Evolutionary conservation across 2,113 vertebrate species (phyloP), one percentile per base, ranked within the genome.

Genomic region (Perca schrenkii): DNA sequence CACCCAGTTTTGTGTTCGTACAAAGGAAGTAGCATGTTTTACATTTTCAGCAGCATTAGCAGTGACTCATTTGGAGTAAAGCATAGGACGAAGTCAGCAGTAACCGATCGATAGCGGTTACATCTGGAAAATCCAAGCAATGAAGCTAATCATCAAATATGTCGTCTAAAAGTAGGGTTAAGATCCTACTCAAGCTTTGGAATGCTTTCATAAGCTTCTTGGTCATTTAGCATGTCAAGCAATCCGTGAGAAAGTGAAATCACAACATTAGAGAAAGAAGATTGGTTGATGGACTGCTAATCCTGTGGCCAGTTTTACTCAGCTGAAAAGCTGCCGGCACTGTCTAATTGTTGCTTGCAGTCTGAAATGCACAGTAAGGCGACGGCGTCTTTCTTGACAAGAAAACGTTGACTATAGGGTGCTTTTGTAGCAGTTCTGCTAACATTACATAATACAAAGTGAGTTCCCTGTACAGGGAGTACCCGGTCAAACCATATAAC

Each of bases 261-360:
- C 21, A 12, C 52, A 57, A 40, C 31, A 34, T 62, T 50, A 63
- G 64, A 11, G 21, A 53, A 14, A 56, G 19, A 57, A 31, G 47
- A 71, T 1, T 49, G 43, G 54, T 8, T 80, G 77, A 84, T 53
- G 47, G 61, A 68, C 53, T 64, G 19, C 54, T 85, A 74, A 80
- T 79, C 49, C 54, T 65, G 65, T 46, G 15, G 40, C 60, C 53
- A 49, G 25, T 61, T 67, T 74, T 13, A 74, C 46, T 64, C 62
- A 52, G 58, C 52, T 84, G 72, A 58, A 67, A 74, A 70, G n/a
- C 16, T 54, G 31, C 66, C 43, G 31, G 31, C 52, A 36, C 31
- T 53, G 52, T 57, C 36, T n/a, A 16, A 68, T 25, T 57, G 40
- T 19, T 63, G 40, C 36, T 66, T 49, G 14, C 40, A 13, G 21